Conservation (phyloP, 1,140 invertebrate genomes). For the Zaprionus taronus region DNA sequence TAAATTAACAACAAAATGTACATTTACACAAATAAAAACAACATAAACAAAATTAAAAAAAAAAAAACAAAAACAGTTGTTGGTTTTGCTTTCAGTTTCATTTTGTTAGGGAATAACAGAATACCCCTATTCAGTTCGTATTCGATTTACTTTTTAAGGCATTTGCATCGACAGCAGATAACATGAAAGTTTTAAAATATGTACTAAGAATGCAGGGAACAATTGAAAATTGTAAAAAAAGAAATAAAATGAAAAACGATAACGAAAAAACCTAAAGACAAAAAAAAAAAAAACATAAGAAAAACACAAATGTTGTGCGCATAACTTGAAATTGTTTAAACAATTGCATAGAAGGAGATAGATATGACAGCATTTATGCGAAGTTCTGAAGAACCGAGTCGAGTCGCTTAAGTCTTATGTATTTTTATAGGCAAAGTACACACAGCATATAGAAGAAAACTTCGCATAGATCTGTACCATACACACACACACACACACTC, state of each 20-base stretch:
- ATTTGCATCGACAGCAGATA: constrained; percentile 42
- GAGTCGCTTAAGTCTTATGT: constrained; percentile 41
- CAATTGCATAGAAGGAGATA: constrained; percentile 1
- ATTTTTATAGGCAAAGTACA: constrained; percentile 40
- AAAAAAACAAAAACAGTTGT: constrained; percentile 52
- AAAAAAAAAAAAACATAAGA: not conserved
- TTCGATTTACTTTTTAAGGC: constrained; percentile 34
- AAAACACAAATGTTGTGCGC: constrained; percentile 34
- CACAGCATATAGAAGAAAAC: constrained; percentile 11
- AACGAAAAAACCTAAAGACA: constrained; percentile 11
- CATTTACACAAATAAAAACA: constrained; percentile 75
- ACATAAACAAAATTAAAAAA: constrained; percentile 49
- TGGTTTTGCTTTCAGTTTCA: constrained; percentile 41
- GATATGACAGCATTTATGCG: constrained; percentile 32
- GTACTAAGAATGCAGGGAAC: constrained; percentile 80
- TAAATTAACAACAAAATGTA: constrained; percentile 68
- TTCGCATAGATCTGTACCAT: constrained; percentile 16
- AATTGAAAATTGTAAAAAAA: constrained; percentile 79
- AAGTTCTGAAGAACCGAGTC: constrained; percentile 24
- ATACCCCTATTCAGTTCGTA: constrained; percentile 7
- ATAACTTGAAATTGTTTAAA: constrained; percentile 50
- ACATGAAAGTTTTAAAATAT: constrained; percentile 52
- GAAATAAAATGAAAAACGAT: constrained; percentile 42
- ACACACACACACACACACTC: constrained; percentile 28
- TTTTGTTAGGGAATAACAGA: not conserved